Percentiles rank a stretch among this genome's conserved stretches.
phyloP scores from a whole-genome alignment of 2,797 vertebrate species.

The Onychomys torridus region DNA sequence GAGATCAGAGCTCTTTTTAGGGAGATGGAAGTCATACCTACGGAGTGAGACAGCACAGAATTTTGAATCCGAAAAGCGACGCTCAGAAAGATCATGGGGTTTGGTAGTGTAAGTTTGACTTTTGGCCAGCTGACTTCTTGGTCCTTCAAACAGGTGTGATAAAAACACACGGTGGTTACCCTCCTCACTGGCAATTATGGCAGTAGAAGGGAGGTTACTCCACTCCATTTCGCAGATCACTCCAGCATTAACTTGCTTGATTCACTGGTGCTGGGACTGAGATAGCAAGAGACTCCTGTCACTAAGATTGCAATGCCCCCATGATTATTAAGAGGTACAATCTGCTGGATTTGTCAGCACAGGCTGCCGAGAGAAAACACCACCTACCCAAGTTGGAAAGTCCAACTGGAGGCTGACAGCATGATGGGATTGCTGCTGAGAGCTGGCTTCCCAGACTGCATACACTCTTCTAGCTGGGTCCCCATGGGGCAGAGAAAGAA shows the following conservation, averaged over 20 bases:
- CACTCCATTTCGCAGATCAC: neutral
- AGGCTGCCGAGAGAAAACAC: neutral
- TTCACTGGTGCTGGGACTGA: neutral
- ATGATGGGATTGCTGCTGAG: neutral
- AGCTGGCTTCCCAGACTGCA: neutral
- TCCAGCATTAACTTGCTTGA: neutral
- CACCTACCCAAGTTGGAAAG: neutral
- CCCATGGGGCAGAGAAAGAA: neutral
- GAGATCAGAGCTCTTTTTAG: slow-evolving; percentile 55
- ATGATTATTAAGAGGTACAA: neutral
- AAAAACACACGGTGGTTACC: neutral
- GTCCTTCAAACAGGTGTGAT: neutral
- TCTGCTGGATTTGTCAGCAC: neutral
- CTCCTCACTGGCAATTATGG: neutral
- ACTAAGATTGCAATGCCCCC: neutral
- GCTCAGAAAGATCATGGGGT: neutral
- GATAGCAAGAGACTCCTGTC: neutral
- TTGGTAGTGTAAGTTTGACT: neutral
- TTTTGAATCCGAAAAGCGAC: slow-evolving; percentile 1
- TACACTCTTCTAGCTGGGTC: neutral
- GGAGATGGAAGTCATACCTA: neutral
- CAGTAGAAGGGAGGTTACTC: neutral
- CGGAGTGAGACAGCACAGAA: neutral
- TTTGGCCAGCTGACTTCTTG: neutral
- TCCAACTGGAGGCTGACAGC: too few species aligned